Evolutionary conservation across 30 jellyfish, hydroid and myxozoan genomes (phyloP).

Genomic region (Hydractinia echinata): DNA sequence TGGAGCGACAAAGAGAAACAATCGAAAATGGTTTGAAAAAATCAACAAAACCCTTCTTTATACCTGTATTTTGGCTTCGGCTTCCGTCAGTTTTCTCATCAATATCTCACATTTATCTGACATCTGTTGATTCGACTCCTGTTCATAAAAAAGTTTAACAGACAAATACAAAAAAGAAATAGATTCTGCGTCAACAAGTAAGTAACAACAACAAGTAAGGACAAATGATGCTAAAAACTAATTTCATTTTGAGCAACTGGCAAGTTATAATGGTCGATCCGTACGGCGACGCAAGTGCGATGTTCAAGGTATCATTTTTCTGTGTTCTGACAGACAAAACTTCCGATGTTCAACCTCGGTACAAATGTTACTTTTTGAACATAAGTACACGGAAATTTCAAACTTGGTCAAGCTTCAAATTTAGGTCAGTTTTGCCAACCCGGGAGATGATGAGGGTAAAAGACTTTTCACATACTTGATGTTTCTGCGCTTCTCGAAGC

Average conservation of each 20-base stretch:
- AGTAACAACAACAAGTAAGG: too few species aligned
- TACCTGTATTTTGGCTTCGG: conserved; percentile 74
- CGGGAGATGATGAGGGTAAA: neutral
- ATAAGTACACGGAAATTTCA: neutral
- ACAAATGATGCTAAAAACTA: too few species aligned
- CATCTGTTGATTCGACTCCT: conserved; percentile 55
- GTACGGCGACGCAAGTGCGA: too few species aligned
- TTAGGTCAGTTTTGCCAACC: neutral
- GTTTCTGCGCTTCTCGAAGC: conserved; percentile 66
- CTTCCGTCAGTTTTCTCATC: conserved; percentile 66
- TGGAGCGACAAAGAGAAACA: neutral
- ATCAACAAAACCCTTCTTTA: neutral
- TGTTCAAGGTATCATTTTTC: too few species aligned
- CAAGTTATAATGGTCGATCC: too few species aligned
- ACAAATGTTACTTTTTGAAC: too few species aligned
- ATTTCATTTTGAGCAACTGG: too few species aligned
- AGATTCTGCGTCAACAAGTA: too few species aligned
- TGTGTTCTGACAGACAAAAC: too few species aligned
- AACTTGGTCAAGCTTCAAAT: neutral
- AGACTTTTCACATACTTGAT: conserved; percentile 47
- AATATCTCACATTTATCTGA: conserved; percentile 70
- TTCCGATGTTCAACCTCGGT: too few species aligned
- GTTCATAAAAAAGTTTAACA: neutral
- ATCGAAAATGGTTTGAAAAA: neutral
- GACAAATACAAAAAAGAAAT: neutral